Base-by-base conservation (phyloP, 2,113 vertebrate species). In the Poicephalus meyeri region DNA sequence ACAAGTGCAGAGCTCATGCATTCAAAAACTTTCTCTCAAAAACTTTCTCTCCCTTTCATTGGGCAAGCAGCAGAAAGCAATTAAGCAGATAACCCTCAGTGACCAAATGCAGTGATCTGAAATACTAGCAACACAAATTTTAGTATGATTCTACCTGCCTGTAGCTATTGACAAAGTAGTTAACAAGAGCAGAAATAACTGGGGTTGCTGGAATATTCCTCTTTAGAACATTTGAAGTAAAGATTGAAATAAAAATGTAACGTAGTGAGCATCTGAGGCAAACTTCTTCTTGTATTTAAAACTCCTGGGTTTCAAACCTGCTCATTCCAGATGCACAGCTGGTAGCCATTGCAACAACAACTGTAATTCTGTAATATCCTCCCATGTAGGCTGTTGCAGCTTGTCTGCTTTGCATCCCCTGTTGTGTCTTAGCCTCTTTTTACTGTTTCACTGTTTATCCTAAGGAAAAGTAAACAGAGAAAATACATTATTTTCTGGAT, bases 251-350 rank as follows among this genome's bases (percentile, higher is more conserved):
- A 88, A 91, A 96, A 96, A 90, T 31, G 46, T 58, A 74, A 95
- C 69, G 13, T 11, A 65, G 28, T 52, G 53, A 94, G 23, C 35
- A 77, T 79, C 26, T 78, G 25, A 95, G 44, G 63, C 41, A 95
- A 94, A 63, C 31, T 79, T 83, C 37, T 50, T 68, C 35, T 35
- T 93, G 37, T 88, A 86, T 93, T 94, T 96, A 92, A 96, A 96
- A 82, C 12, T 46, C 77, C 80, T 92, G 23, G 10, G 72, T 90
- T 92, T 80, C 25, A 94, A 97, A 94, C 78, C 66, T 93, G 76
- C 68, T 98, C 89, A 94, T 97, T 97, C 83, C 71, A 88, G 79
- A 97, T 94, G 86, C 97, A 95, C 96, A 96, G 97, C 95, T 97
- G 97, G 93, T 93, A 79, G 91, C 71, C 89, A 73, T 61, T 95